Evolutionary conservation across 2,888 invertebrate genomes (phyloP), one percentile per base, ranked within the genome.

Genomic region (Cephonodes hylas): DNA sequence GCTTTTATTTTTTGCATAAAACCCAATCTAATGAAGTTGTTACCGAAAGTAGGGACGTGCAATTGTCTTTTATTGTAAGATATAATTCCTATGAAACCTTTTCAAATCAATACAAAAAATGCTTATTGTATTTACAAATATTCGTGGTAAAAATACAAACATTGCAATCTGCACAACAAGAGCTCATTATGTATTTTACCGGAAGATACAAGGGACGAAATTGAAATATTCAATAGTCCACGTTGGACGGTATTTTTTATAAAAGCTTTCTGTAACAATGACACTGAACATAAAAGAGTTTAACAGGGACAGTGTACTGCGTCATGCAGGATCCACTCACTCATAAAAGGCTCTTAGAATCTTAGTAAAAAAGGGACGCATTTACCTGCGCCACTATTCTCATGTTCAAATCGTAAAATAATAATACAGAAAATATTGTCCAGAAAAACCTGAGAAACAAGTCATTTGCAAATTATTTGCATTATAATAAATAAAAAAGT

Each of bases 241-340:
- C 4, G 53, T 31, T 15, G 31, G 18, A 53, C 53, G 15, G 27
- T 18, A 18, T 46, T 46, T 53, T 27, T 10, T 18, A 53, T 53
- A 18, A 31, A 53, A 53, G 53, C 63, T 63, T 61, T 63, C 59
- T 60, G 15, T 59, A 65, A 64, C 48, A 46, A 42, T 62, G 58
- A 61, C 60, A 63, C 59, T 62, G 56, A 62, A 63, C 57, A 58
- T 61, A 65, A 44, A 46, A 58, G 57, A 59, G 56, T 59, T 61
- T 15, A 44, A 38, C 60, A 60, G 31, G 22, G 23, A 18, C 48
- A 23, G 31, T 25, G 59, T 46, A 46, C 46, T 45, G 60, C 25
- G 38, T 25, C 18, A 48, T 18, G 25, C 60, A 60, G 60, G 38
- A 53, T 53, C 34, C 48, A 25, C 25, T 42, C 48, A 25, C 25